Conservation (phyloP, 64 coral and sea anemone genomes). For the Montipora sp. region DNA sequence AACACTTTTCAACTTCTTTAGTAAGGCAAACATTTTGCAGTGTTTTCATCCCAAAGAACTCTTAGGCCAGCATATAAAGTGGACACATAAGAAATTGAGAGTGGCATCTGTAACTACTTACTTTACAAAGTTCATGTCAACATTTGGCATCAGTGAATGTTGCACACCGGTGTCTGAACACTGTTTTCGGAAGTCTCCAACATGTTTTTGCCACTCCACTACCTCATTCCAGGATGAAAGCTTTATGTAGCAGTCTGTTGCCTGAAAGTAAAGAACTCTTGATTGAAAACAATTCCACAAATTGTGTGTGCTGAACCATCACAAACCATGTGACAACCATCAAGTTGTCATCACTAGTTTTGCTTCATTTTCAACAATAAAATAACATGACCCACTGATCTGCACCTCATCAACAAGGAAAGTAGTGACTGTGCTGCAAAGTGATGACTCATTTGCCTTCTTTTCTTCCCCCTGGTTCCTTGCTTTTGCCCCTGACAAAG, state of each 20-base stretch:
- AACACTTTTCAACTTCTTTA: too few species aligned
- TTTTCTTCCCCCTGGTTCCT: conserved; percentile 26
- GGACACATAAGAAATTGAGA: background rate
- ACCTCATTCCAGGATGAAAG: conserved; percentile 94
- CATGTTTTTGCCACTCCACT: conserved; percentile 86
- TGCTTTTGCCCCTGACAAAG: background rate
- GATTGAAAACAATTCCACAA: background rate
- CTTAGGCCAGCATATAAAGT: too few species aligned
- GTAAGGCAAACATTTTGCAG: background rate
- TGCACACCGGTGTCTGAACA: conserved; percentile 72
- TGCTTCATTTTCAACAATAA: background rate
- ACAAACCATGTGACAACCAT: too few species aligned
- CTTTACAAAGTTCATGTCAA: conserved; percentile 96
- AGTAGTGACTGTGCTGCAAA: background rate
- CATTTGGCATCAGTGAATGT: conserved; percentile 76
- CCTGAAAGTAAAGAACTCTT: conserved; percentile 5
- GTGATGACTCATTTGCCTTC: background rate
- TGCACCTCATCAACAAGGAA: conserved; percentile 80
- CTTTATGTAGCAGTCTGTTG: conserved; percentile 92
- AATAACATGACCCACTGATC: background rate
- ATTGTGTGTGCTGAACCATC: background rate
- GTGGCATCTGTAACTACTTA: conserved; percentile 15
- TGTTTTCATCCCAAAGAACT: too few species aligned
- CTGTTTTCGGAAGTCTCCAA: conserved; percentile 70
- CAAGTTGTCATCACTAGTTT: background rate